Percentiles rank a stretch among this genome's conserved stretches.
Conservation (phyloP, 2,797 vertebrate species). For the Chelmon rostratus region DNA sequence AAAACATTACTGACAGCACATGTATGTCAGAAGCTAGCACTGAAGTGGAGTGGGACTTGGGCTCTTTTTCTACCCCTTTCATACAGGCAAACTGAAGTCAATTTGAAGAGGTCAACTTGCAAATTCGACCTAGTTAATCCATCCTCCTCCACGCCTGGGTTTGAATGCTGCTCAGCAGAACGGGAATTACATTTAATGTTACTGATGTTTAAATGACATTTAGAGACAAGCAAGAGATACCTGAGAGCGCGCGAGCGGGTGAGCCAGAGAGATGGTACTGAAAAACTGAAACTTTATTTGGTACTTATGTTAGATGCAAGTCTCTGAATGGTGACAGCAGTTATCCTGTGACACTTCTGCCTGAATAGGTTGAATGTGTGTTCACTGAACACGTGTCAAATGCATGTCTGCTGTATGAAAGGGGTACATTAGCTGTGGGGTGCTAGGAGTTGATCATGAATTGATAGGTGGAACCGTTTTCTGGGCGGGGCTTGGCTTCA, state of each 20-base stretch:
- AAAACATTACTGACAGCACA: conserved; percentile 1
- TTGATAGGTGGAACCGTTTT: conserved; percentile 89
- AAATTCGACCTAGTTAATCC: conserved; percentile 1
- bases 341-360: conserved; percentile 7
- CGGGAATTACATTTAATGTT: background rate
- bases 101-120: background rate
- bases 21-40: conserved; percentile 2
- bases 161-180: conserved; percentile 13
- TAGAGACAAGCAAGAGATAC: conserved; percentile 41
- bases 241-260: conserved; percentile 39
- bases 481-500: conserved; percentile 90
- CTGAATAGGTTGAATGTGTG: conserved; percentile 16
- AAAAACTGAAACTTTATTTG: conserved; percentile 37
- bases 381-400: conserved; percentile 34
- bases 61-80: background rate
- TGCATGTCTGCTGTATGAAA: conserved; percentile 18
- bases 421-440: conserved; percentile 10
- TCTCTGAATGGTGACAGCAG: conserved; percentile 19
- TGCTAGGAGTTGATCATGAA: conserved; percentile 89
- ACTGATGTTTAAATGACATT: conserved; percentile 9
- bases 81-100: background rate
- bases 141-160: background rate
- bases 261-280: conserved; percentile 26
- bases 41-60: background rate
- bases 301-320: conserved; percentile 21